Evolutionary conservation across 1,140 invertebrate genomes (phyloP).

Genomic region (Meloidogyne floridensis): DNA sequence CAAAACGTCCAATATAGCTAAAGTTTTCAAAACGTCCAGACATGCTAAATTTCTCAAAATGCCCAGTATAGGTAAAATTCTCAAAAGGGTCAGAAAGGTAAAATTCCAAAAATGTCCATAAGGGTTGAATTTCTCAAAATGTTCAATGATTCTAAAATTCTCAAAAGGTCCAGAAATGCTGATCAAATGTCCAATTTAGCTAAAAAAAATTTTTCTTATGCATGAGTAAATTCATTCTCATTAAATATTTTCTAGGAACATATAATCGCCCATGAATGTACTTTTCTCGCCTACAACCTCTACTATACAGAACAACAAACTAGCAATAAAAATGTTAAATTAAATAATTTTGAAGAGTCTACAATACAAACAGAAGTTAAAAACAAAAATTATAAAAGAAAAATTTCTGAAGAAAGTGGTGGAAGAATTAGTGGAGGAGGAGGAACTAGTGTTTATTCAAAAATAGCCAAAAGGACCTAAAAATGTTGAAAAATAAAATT

Average conservation of each 20-base stretch:
- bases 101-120: too few species aligned
- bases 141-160: too few species aligned
- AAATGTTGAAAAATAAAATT: not conserved
- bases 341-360: not conserved
- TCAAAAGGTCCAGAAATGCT: not conserved
- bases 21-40: not conserved
- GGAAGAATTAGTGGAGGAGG: not conserved
- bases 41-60: not conserved
- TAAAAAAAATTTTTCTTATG: not conserved
- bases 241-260: not conserved
- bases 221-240: not conserved
- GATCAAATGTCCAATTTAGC: not conserved
- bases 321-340: not conserved
- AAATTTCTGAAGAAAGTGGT: not conserved
- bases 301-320: not conserved
- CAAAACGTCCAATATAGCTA: too few species aligned
- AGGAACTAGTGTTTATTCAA: not conserved
- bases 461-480: not conserved
- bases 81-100: too few species aligned
- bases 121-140: too few species aligned
- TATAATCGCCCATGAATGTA: not conserved
- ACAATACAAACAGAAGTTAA: not conserved
- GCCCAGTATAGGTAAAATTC: not conserved
- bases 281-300: not conserved
- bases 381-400: not conserved